phyloP scores from a whole-genome alignment of 2,113 vertebrate species.

The Lathamus discolor region DNA sequence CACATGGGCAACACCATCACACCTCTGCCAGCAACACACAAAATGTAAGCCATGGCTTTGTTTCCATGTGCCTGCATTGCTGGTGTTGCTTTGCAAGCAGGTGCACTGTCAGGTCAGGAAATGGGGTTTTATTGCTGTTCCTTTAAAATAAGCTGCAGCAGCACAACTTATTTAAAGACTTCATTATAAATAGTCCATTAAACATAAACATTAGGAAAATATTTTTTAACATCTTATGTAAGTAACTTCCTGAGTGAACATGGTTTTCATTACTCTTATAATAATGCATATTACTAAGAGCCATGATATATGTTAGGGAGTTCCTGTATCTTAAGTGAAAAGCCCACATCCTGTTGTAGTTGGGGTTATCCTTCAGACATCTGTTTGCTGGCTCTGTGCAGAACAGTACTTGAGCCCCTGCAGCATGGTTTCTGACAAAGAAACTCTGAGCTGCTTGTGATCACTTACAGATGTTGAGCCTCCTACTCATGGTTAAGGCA shows the following conservation, averaged over 20 bases:
- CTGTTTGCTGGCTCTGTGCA: neutral
- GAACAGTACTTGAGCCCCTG: neutral
- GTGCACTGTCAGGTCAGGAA: neutral
- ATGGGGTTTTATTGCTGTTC: neutral
- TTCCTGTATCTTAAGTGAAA: neutral
- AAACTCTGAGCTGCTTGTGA: neutral
- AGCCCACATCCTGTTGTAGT: conserved; percentile 15
- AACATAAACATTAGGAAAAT: neutral
- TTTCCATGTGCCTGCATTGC: neutral
- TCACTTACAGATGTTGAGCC: conserved; percentile 20
- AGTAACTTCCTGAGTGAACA: neutral
- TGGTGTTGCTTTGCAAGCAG: neutral
- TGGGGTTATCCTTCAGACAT: neutral
- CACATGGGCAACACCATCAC: neutral
- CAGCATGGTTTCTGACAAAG: neutral
- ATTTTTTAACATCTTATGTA: neutral
- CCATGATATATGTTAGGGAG: neutral
- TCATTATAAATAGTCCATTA: neutral
- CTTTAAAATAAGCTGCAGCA: neutral
- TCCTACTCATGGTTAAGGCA: neutral
- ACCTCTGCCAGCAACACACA: neutral
- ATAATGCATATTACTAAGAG: neutral
- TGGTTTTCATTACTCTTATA: conserved; percentile 14
- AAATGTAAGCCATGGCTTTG: neutral
- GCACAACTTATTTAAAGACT: neutral